Evolutionary conservation across 2,888 invertebrate genomes (phyloP), one percentile per base, ranked within the genome.

Genomic region (Tenthredo scrophulariae): DNA sequence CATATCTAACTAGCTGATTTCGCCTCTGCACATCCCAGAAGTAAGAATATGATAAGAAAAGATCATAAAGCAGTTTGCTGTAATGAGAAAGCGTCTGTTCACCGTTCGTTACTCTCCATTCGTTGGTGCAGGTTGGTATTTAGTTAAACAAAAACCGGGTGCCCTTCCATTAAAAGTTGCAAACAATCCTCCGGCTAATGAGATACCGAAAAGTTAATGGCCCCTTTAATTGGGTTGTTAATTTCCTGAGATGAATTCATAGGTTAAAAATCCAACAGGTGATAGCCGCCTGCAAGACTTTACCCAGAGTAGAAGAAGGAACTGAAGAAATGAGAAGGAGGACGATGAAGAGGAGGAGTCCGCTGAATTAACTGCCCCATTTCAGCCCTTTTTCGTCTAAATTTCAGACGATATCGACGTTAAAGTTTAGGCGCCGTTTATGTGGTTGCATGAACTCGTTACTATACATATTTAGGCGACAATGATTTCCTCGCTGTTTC

Each of bases 161-260:
- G 80, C 79, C 85, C 79, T 72, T 85, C 77, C 84, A 77, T 84
- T 84, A 50, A 84, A 84, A 84, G 79, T 90, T 90, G 90, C 91
- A 89, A 91, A 91, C 90, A 89, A 89, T 89, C 87, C 85, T 86
- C 67, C 43, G 84, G 15, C 86, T 90, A 90, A 92, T 92, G 92
- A 92, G 92, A 92, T 91, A 92, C 91, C 85, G 89, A 90, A 90
- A 90, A 90, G 90, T 92, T 92, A 92, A 92, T 91, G 89, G 91
- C 86, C 86, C 87, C 89, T 91, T 92, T 92, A 92, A 92, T 92
- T 92, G 92, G 92, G 90, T 89, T 90, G 91, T 92, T 92, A 92
- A 92, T 92, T 92, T 92, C 89, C 88, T 88, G 88, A 89, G 91
- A 92, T 91, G 92, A 92, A 92, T 92, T 92, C 92, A 91, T 91